Evolutionary conservation across 1,140 invertebrate genomes (phyloP), one percentile per base, ranked within the genome.

Genomic region (Drosophila ficusphila): DNA sequence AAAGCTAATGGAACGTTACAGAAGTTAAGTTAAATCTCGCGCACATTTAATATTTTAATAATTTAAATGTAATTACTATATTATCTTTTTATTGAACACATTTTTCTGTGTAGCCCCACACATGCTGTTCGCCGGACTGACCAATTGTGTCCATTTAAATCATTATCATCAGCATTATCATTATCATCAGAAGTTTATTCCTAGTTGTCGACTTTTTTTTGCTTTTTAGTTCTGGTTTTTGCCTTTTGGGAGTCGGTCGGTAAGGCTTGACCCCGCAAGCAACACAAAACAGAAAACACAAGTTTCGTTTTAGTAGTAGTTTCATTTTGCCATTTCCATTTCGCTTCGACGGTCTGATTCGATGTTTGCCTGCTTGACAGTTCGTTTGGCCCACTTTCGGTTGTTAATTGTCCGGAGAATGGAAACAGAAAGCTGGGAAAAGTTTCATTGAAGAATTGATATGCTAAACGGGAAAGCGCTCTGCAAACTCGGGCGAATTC

Each of bases 321-420:
- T 48, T 56, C 31, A 39, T 53, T 58, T 16, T 58, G 38, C 16
- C 54, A 60, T 70, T 71, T 70, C 31, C 12, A 48, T 70, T 53
- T 39, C 29, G 42, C 60, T 52, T 67, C 62, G 60, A 33, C 51
- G 44, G 11, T 67, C 60, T 51, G 34, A 67, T 67, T 67, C 60
- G 42, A 67, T 67, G 58, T 60, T 33, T 61, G 18, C 54, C 58
- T 18, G 60, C 62, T 52, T 67, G 62, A 67, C 68, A 60, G 46
- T 71, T 71, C 47, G 68, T 31, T 60, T 71, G 68, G 67, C 67
- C 68, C 46, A 71, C 68, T 60, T 71, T 60, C 9, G n/a, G 68
- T 18, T 58, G 31, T 25, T 71, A 67, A 67, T 67, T 67, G 62
- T 67, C 51, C 8, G 1, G 27, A 39, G 27, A 65, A 67, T 49